Evolutionary conservation across 2,113 vertebrate species (phyloP), one percentile per base, ranked within the genome.

Genomic region (Chrysochloris asiatica): DNA sequence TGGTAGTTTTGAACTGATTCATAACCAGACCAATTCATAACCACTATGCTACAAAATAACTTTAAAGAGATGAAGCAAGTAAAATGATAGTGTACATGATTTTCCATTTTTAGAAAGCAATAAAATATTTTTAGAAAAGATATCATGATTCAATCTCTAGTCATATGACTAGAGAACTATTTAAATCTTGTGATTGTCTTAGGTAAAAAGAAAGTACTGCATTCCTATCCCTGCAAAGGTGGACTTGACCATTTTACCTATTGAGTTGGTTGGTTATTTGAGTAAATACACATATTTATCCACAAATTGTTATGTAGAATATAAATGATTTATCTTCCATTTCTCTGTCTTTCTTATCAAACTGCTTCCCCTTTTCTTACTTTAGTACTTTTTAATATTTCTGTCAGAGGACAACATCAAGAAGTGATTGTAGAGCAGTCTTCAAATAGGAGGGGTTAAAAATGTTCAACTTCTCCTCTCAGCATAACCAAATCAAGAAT

Each of bases 51-150:
- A n/a, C n/a, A n/a, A 83, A 21, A 90, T 56, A 77, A 82, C 33
- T 83, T 54, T 8, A 83, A 28, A 36, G 24, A 82, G 30, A 83
- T 83, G 28, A 28, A 76, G 48, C 48, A 75, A 75, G 33, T 7
- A 54, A 83, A 78, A 85, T 73, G 48, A 50, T n/a, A 86, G 28
- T 73, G 43, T 80, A 72, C 71, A 24, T 50, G 5, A 73, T 87
- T 85, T 95, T 8, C 30, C 1, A 5, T 43, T 88, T 90, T 82
- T 67, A 75, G 69, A 88, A 86, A 96, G 48, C 14, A 16, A 61
- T 76, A 77, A 90, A 85, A 28, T 73, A 41, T 80, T 89, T 69
- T 92, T 73, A 45, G 50, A 77, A 88, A 89, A 86, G 2, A 56
- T 24, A 88, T 83, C 79, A 92, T 83, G 33, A 90, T 87, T 54